A percentile compares a stretch with the other conserved stretches of the same genome.
These are phyloP conservation scores for Papilio xuthus DNA, from an alignment of 1,140 invertebrate genomes.

Conservation along the genomic window DNA sequence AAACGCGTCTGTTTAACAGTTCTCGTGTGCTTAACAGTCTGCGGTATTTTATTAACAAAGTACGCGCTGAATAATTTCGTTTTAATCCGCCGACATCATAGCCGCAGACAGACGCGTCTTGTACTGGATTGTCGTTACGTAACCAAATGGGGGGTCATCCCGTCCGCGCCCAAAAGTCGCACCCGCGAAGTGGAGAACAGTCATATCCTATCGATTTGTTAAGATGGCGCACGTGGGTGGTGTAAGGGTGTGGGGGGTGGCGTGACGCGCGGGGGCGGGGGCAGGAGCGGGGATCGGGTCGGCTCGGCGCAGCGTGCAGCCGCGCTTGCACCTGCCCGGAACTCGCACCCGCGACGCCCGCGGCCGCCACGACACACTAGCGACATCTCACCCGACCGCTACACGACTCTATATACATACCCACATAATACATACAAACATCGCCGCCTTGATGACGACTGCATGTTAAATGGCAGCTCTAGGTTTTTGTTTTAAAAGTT, in stretches of 20 bases:
- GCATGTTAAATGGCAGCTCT: constrained; percentile 7
- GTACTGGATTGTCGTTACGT: constrained; percentile 54
- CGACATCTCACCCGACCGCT: constrained; percentile 54
- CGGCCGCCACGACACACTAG: constrained; percentile 69
- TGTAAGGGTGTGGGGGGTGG: constrained; percentile 53
- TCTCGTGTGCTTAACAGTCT: background rate
- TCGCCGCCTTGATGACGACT: background rate
- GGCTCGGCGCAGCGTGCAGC: constrained; percentile 69
- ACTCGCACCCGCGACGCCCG: constrained; percentile 43
- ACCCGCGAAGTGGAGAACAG: constrained; percentile 81
- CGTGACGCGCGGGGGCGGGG: constrained; percentile 53
- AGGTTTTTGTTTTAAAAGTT: background rate
- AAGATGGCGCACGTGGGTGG: constrained; percentile 83
- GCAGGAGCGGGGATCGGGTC: constrained; percentile 58
- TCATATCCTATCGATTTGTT: constrained; percentile 83
- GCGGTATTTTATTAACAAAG: background rate
- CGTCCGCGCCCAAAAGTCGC: constrained; percentile 75
- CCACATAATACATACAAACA: background rate
- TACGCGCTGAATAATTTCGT: constrained; percentile 10
- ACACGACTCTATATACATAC: constrained; percentile 16
- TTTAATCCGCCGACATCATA: constrained; percentile 7
- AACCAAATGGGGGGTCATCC: constrained; percentile 67
- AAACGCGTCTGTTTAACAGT: constrained; percentile 5
- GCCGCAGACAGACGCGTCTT: constrained; percentile 32
- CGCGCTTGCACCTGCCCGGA: constrained; percentile 70